Evolutionary conservation across 2,888 invertebrate genomes (phyloP).

Genomic region (Drosophila borealis): DNA sequence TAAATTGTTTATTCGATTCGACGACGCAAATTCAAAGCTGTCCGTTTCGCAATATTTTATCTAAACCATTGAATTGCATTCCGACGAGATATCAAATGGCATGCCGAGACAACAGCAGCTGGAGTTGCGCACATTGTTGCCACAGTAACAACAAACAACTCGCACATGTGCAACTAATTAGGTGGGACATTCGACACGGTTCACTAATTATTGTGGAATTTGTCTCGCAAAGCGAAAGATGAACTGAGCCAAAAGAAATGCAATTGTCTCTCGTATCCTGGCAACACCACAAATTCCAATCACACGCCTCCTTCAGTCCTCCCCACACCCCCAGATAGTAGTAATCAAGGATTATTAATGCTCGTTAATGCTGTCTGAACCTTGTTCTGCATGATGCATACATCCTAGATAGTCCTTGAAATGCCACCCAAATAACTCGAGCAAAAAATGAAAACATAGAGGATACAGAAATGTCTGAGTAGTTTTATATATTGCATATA

Average conservation of each 20-base stretch:
- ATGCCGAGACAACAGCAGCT: background rate
- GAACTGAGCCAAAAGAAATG: background rate
- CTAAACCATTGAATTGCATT: too few relatives aligned
- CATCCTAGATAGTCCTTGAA: background rate
- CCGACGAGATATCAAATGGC: too few relatives aligned
- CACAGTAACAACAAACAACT: background rate
- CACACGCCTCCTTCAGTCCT: too few relatives aligned
- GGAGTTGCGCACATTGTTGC: background rate
- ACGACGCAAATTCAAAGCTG: too few relatives aligned
- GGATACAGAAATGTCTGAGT: too few relatives aligned
- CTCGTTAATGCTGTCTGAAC: background rate
- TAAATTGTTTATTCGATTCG: too few relatives aligned
- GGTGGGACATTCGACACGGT: conserved; percentile 34
- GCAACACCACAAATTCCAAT: conserved; percentile 9
- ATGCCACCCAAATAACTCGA: too few relatives aligned
- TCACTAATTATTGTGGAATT: conserved; percentile 39
- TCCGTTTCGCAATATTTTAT: too few relatives aligned
- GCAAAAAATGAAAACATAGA: too few relatives aligned
- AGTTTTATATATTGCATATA: too few relatives aligned
- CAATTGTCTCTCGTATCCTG: conserved; percentile 14
- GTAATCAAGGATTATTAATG: background rate
- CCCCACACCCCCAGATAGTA: background rate
- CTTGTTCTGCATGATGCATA: background rate
- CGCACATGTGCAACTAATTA: conserved; percentile 44
- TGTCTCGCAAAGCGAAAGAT: background rate